A percentile compares a stretch with the other conserved stretches of the same genome.
phyloP scores from a whole-genome alignment of 2,113 vertebrate species.

The Daphoenositta chrysoptera region DNA sequence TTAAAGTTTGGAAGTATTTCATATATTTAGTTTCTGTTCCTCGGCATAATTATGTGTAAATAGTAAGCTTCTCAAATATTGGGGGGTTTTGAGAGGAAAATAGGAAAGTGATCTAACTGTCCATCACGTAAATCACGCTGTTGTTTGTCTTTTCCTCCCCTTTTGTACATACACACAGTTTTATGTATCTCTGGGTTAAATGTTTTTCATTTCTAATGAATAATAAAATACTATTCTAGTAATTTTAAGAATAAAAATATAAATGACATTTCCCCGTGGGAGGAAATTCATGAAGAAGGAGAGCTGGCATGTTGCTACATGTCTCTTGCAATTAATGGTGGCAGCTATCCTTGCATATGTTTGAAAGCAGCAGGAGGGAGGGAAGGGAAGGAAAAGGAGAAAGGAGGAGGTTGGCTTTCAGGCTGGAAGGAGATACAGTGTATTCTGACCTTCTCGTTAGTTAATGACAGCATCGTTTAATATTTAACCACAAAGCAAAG shows the following conservation, averaged over 20 bases:
- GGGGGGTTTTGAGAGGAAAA: neutral
- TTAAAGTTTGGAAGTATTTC: neutral
- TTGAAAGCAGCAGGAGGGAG: neutral
- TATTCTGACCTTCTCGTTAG: conserved; percentile 4
- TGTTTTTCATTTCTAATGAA: neutral
- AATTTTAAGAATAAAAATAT: neutral
- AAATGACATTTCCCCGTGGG: neutral
- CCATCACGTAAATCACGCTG: neutral
- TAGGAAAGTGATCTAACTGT: neutral
- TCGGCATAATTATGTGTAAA: neutral
- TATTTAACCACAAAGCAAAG: neutral
- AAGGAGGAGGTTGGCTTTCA: conserved; percentile 9
- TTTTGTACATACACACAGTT: neutral
- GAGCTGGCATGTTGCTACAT: neutral
- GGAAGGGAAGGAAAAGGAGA: neutral
- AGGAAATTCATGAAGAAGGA: neutral
- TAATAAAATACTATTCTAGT: neutral
- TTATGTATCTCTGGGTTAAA: neutral
- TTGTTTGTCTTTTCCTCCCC: neutral
- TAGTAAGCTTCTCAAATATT: neutral
- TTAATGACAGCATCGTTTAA: neutral
- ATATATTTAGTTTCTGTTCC: neutral
- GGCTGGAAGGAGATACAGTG: neutral
- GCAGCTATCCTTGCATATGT: neutral
- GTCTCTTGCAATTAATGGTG: neutral